Base-by-base conservation (phyloP, 2,113 vertebrate species). In the Channa argus region DNA sequence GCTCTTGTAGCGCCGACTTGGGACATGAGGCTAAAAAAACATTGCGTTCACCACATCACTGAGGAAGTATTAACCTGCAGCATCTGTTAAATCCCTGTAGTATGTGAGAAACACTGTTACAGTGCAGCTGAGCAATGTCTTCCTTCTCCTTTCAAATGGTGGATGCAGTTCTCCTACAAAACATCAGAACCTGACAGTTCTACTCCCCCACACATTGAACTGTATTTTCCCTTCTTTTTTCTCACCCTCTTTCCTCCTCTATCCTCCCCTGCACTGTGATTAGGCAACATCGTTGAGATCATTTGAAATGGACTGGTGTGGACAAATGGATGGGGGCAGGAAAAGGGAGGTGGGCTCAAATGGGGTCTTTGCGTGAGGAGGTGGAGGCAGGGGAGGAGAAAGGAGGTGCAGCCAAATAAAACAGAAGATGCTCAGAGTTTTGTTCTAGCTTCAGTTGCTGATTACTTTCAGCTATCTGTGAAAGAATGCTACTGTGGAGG, bases 401-500 rank as follows among this genome's bases (percentile, higher is more conserved):
- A 51, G 47, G 67, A 58, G 63, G 49, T 45, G 34, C 8, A 50
- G 84, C 82, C 85, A 24, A 24, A 24, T 1, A 24, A 24, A 24
- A 24, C 24, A 24, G 24, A 24, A 24, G 24, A 24, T 24, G 24
- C 65, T 84, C 69, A 53, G 69, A 62, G 52, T 74, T 80, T 74
- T 6, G 51, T 41, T 77, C 75, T 74, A 62, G 73, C 69, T 66
- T 72, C 37, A 46, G 67, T 79, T 49, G 9, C 64, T 84, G 85
- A 87, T 86, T 83, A 76, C 73, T 78, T 85, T 73, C 72, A 88
- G 84, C 80, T 77, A 67, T 61, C 74, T 87, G 80, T 88, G 74
- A 84, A 89, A 86, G 82, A 87, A 90, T 84, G 88, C 71, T 83
- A 84, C 78, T 87, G 86, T 89, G 72, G 73, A 82, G 62, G 10